Conservation (phyloP, 35 echinoderm and acorn worm genomes). For the Eucidaris tribuloides region DNA sequence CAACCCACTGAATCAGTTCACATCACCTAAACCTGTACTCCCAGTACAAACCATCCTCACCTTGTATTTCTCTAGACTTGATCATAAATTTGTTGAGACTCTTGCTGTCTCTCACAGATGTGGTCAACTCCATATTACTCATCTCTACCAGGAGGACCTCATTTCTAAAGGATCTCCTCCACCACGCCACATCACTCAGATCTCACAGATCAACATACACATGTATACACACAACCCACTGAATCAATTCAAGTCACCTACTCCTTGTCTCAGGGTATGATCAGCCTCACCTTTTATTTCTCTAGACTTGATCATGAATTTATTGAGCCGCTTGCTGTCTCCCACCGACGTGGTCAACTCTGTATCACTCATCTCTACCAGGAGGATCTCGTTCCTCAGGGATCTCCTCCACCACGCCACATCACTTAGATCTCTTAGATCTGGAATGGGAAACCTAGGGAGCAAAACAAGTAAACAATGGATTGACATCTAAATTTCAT, state of each 20-base stretch:
- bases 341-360: conserved; percentile 63
- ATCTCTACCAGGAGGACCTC: conserved; percentile 78
- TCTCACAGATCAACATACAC: conserved; percentile 86
- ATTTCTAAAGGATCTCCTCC: conserved; percentile 72
- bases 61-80: conserved; percentile 72
- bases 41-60: too few relatives aligned
- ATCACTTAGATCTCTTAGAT: conserved; percentile 75
- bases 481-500: too few relatives aligned
- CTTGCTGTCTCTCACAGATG: conserved; percentile 57
- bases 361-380: conserved; percentile 56
- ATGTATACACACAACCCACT: too few relatives aligned
- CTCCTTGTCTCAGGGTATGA: too few relatives aligned
- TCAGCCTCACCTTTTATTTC: conserved; percentile 85
- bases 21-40: too few relatives aligned
- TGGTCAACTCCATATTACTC: conserved; percentile 55
- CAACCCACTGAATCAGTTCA: too few relatives aligned
- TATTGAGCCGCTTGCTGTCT: conserved; percentile 55
- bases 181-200: conserved; percentile 87
- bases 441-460: conserved; percentile 89
- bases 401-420: conserved; percentile 93
- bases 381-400: conserved; percentile 72
- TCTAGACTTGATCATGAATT: conserved; percentile 67
- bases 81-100: conserved; percentile 61
- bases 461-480: too few relatives aligned
- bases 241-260: too few relatives aligned